Conservation (phyloP, 1,140 invertebrate species). For the Hyles euphorbiae region DNA sequence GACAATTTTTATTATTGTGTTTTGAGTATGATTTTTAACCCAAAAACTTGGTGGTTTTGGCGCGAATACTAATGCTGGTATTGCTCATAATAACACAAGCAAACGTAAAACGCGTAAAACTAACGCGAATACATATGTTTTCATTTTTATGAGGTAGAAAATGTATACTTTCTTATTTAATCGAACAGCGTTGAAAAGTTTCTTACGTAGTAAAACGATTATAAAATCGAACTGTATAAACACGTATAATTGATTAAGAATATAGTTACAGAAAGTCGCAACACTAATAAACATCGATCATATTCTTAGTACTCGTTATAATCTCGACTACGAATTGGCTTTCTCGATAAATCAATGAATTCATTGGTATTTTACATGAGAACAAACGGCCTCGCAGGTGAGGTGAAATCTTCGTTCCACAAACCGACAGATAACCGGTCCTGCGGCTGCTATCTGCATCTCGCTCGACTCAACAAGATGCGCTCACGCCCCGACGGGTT, state of each 20-base stretch:
- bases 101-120: background rate
- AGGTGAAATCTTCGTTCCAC: conserved; percentile 54
- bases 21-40: too few relatives aligned
- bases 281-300: background rate
- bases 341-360: conserved; percentile 28
- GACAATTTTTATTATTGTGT: too few relatives aligned
- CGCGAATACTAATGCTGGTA: too few relatives aligned
- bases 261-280: background rate
- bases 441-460: conserved; percentile 12
- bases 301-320: conserved; percentile 18
- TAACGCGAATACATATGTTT: background rate
- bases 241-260: too few relatives aligned
- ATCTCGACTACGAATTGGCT: conserved; percentile 24
- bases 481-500: background rate
- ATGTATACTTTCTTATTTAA: background rate
- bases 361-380: conserved; percentile 20
- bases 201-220: too few relatives aligned
- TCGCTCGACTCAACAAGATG: conserved; percentile 11
- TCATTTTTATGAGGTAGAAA: background rate
- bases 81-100: too few relatives aligned
- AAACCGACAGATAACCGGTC: conserved; percentile 41
- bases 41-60: too few relatives aligned
- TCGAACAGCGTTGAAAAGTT: background rate
- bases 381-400: conserved; percentile 13
- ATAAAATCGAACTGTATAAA: too few relatives aligned